Percentiles rank a stretch among this genome's conserved stretches.
Conservation (phyloP, 2,797 vertebrate species). For the Pangasius macronema region DNA sequence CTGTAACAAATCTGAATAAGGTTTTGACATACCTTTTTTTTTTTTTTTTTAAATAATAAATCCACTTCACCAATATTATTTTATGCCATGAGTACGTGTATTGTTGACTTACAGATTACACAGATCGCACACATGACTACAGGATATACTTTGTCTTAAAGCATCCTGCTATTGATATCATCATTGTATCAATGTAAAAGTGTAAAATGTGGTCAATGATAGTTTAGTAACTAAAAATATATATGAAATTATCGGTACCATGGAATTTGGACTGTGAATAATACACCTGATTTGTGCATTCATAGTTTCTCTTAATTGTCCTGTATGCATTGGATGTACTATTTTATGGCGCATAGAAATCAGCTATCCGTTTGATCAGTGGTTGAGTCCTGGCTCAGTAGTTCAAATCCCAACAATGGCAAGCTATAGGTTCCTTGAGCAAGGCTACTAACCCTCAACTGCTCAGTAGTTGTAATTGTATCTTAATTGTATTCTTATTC, state of each 20-base stretch:
- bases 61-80: not conserved
- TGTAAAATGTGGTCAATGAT: not conserved
- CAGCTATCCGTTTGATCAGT: not conserved
- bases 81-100: not conserved
- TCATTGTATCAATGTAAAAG: not conserved
- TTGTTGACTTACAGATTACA: not conserved
- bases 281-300: not conserved
- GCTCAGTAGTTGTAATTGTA: not conserved
- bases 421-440: not conserved
- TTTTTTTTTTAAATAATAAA: too few relatives aligned
- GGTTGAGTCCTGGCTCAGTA: not conserved
- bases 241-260: not conserved
- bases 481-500: not conserved
- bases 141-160: not conserved
- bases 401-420: not conserved
- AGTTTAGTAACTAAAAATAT: not conserved
- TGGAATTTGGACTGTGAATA: not conserved
- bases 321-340: not conserved
- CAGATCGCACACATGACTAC: not conserved
- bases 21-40: too few relatives aligned
- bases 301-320: not conserved
- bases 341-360: not conserved
- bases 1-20: not conserved
- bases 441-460: not conserved
- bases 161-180: not conserved